These are phyloP conservation scores for Drosophila multiciliata DNA, from an alignment of 2,888 invertebrate genomes.

Conservation along the genomic window DNA sequence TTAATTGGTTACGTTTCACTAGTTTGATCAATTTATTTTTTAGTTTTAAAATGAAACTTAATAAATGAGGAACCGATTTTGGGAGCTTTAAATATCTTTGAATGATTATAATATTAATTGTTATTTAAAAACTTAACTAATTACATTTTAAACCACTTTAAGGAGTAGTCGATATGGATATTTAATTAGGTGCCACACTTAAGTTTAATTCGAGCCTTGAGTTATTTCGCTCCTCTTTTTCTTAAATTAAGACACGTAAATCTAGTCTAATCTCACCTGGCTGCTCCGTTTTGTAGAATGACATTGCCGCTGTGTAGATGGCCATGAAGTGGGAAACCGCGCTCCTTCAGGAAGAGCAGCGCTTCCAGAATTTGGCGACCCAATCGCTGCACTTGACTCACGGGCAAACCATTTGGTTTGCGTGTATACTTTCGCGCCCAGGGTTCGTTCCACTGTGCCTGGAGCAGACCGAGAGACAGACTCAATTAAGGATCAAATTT, in stretches of 20 bases:
- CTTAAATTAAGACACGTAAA: too few relatives aligned
- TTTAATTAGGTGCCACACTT: too few relatives aligned
- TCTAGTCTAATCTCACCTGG: constrained; percentile 87
- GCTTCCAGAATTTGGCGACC: constrained; percentile 95
- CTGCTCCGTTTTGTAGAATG: constrained; percentile 95
- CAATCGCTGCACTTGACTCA: constrained; percentile 93
- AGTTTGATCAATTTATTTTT: background rate
- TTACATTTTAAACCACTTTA: too few relatives aligned
- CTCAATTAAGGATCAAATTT: constrained; percentile 37
- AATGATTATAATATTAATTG: too few relatives aligned
- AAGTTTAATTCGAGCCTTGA: too few relatives aligned
- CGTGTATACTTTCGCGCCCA: constrained; percentile 91
- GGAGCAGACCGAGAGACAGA: constrained; percentile 5
- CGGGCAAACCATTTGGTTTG: constrained; percentile 89
- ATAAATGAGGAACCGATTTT: background rate
- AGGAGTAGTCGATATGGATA: too few relatives aligned
- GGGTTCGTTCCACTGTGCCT: constrained; percentile 93
- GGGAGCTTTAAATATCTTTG: background rate
- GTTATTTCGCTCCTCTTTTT: too few relatives aligned
- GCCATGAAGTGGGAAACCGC: constrained; percentile 94
- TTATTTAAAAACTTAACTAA: too few relatives aligned
- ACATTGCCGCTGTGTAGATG: constrained; percentile 96
- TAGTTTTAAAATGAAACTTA: background rate
- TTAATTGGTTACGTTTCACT: background rate
- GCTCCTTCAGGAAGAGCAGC: constrained; percentile 92